These are phyloP conservation scores for Drosophila leonis DNA, from an alignment of 2,888 invertebrate genomes.

Conservation along the genomic window DNA sequence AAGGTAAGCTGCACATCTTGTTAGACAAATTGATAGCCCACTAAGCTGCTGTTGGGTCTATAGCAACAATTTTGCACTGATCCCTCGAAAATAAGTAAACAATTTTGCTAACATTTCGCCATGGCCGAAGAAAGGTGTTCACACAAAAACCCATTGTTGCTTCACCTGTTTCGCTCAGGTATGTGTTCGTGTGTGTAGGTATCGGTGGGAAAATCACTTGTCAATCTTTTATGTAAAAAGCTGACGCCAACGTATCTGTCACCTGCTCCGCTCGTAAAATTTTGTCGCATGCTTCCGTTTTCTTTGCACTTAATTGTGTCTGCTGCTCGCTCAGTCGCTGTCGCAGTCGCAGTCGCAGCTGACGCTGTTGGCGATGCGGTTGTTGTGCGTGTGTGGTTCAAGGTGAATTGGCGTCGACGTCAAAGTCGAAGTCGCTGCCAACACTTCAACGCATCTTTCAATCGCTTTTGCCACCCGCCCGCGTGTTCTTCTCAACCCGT, in stretches of 20 bases:
- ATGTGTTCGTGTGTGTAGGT: neutral
- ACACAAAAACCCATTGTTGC: conserved; percentile 17
- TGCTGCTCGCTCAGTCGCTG: conserved; percentile 49
- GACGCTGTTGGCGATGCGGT: conserved; percentile 24
- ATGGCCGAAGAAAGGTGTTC: conserved; percentile 13
- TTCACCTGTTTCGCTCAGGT: conserved; percentile 22
- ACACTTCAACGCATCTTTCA: conserved; percentile 80
- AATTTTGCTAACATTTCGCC: conserved; percentile 47
- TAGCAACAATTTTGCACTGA: conserved; percentile 32
- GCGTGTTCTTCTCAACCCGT: conserved; percentile 55
- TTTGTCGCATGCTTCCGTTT: conserved; percentile 75
- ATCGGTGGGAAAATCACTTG: conserved; percentile 77
- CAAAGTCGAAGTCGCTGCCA: conserved; percentile 57
- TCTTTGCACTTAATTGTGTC: conserved; percentile 77
- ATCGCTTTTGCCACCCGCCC: conserved; percentile 56
- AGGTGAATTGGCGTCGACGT: conserved; percentile 73
- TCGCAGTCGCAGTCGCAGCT: conserved; percentile 26
- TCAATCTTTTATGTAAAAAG: conserved; percentile 80
- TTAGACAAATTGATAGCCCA: conserved; percentile 57
- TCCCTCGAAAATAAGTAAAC: conserved; percentile 28
- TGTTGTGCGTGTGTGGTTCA: conserved; percentile 79
- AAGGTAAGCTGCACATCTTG: conserved; percentile 55
- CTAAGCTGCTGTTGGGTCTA: conserved; percentile 29
- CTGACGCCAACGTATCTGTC: conserved; percentile 54
- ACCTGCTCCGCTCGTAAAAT: conserved; percentile 70